These are phyloP conservation scores for Thamnophis sirtalis DNA, from an alignment of 2,113 vertebrate genomes.

Conservation along the genomic window DNA sequence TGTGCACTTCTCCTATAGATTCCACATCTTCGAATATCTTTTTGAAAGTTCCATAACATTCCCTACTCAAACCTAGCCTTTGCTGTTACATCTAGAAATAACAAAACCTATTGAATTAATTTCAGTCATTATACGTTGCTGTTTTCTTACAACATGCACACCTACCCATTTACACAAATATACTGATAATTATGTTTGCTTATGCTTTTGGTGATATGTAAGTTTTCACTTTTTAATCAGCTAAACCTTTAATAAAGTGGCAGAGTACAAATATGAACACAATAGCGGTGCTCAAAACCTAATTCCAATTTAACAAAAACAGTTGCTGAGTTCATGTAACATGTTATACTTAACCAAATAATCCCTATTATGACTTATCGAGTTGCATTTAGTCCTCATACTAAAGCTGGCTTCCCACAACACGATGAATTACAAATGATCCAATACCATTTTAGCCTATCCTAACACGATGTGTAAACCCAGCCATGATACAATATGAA, in stretches of 20 bases:
- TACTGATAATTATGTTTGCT: background rate
- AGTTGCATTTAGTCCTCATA: background rate
- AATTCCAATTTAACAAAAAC: background rate
- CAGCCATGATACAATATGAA: background rate
- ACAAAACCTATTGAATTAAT: background rate
- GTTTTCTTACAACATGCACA: background rate
- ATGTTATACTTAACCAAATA: background rate
- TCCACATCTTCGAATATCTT: background rate
- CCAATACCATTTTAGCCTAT: background rate
- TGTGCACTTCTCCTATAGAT: background rate
- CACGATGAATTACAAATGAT: background rate
- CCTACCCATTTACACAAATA: background rate
- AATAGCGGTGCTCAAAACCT: background rate
- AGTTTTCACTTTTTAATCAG: background rate
- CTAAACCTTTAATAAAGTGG: background rate
- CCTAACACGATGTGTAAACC: background rate
- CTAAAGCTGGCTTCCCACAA: background rate
- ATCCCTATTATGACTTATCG: background rate
- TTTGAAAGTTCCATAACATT: background rate
- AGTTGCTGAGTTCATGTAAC: background rate
- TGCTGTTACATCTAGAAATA: background rate
- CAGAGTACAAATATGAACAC: background rate
- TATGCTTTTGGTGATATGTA: background rate
- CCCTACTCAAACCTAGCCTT: background rate
- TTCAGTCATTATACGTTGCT: background rate